Conservation (phyloP, 2,797 vertebrate genomes). For the Monodelphis domestica region DNA sequence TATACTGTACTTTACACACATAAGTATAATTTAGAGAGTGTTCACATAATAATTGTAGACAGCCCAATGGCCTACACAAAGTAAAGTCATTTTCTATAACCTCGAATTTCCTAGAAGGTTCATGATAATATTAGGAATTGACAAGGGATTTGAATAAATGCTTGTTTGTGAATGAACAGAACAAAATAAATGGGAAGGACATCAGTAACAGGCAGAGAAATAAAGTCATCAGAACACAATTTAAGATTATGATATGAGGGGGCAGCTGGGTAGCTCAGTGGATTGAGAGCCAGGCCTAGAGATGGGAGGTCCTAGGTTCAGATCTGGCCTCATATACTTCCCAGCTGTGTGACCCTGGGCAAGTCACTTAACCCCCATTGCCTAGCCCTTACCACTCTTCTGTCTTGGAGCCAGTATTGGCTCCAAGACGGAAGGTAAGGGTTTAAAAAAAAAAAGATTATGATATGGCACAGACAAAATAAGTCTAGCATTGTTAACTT, state of each 20-base stretch:
- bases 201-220: background rate
- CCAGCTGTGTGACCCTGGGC: too few relatives aligned
- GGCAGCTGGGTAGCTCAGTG: too few relatives aligned
- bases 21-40: background rate
- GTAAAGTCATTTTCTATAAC: background rate
- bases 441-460: too few relatives aligned
- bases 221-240: background rate
- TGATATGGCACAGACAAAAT: background rate
- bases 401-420: too few relatives aligned
- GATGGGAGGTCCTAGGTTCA: too few relatives aligned
- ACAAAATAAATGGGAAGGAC: background rate
- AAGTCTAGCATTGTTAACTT: background rate
- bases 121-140: background rate
- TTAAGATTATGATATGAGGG: too few relatives aligned
- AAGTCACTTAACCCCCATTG: too few relatives aligned
- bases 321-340: too few relatives aligned
- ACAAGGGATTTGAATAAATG: background rate
- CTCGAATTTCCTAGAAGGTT: background rate
- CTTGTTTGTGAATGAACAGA: background rate
- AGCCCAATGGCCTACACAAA: background rate
- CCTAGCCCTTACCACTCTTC: too few relatives aligned
- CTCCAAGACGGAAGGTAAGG: too few relatives aligned
- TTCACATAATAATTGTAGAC: background rate
- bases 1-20: background rate
- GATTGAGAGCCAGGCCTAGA: too few relatives aligned